Base-by-base conservation (phyloP, 2,113 vertebrate genomes). In the Macrotus californicus region DNA sequence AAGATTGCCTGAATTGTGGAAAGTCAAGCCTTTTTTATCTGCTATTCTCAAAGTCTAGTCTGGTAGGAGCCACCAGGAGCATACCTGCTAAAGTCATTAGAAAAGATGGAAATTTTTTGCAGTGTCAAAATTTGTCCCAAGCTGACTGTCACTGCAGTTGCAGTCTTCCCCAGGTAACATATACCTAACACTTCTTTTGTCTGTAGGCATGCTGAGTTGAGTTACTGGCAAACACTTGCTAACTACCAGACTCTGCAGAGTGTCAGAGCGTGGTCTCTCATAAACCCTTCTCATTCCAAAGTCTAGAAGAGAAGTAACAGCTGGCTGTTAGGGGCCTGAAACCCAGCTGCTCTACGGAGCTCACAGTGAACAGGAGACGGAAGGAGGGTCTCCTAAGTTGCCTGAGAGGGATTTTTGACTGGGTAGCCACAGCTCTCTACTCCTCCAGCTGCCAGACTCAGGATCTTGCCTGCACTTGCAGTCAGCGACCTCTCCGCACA, bases 181-280 rank as follows among this genome's bases (percentile, higher is more conserved):
- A 59, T 5, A 77, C 10, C 12, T 67, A 82, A 26, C 1, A 12
- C 34, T 72, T 61, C 6, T 2, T 83, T 24, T 15, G 11, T 56
- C 52, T 46, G 52, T 36, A 41, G 3, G 18, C n/a, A 11, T 24
- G 46, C n/a, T 80, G 26, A 84, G 6, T 26, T 1, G 6, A 8
- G 6, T 82, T 73, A 92, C 64, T 90, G 46, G 6, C 10, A 92
- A 93, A 75, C 52, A 61, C 43, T 84, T 84, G 43, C 29, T 85
- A 16, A 16, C n/a, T 64, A 70, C 34, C 6, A 39, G 7, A 46
- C 18, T 84, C 54, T 88, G 29, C 19, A 10, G 29, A 52, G 36
- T 26, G 1, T 77, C 24, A 75, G 39, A 80, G 13, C 16, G 3
- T n/a, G 22, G 26, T 84, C 31, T 92, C 26, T 87, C 31, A 54